These are phyloP conservation scores for Pogona vitticeps DNA, from an alignment of 2,113 vertebrate genomes.

Conservation along the genomic window DNA sequence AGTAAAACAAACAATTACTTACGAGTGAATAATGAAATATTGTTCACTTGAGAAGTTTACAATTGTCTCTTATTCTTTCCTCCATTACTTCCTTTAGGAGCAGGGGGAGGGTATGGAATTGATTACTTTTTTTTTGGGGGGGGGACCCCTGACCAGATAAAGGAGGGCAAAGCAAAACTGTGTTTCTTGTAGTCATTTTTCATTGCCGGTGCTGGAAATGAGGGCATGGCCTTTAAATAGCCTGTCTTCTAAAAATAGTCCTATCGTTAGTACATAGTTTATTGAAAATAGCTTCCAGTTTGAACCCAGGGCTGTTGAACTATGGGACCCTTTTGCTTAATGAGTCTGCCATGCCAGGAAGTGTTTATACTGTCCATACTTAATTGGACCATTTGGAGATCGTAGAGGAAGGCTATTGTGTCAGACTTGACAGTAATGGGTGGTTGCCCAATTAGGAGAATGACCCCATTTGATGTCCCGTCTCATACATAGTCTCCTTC, in stretches of 20 bases:
- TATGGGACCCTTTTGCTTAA: slow-evolving; percentile 70
- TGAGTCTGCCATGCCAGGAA: slow-evolving; percentile 61
- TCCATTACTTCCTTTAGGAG: slow-evolving; percentile 2
- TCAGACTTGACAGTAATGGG: slow-evolving; percentile 53
- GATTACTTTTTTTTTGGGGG: no score
- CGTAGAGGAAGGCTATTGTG: slow-evolving; percentile 43
- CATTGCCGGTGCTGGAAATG: slow-evolving; percentile 31
- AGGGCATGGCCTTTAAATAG: slow-evolving; percentile 66
- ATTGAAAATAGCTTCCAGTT: slow-evolving; percentile 66
- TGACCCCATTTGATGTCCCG: slow-evolving; percentile 39
- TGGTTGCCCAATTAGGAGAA: slow-evolving; percentile 54
- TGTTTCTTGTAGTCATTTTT: slow-evolving; percentile 51
- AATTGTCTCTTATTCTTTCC: not conserved
- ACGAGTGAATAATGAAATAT: not conserved
- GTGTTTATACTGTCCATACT: slow-evolving; percentile 71
- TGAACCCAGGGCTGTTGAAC: slow-evolving; percentile 67
- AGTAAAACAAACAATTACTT: slow-evolving; percentile 29
- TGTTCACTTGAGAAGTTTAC: not conserved
- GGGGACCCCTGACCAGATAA: slow-evolving; percentile 52
- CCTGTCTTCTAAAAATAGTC: slow-evolving; percentile 61
- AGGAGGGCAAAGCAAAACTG: slow-evolving; percentile 23
- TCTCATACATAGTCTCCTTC: slow-evolving; percentile 35
- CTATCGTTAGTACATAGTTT: slow-evolving; percentile 66
- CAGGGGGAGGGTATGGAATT: slow-evolving; percentile 59
- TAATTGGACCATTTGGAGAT: slow-evolving; percentile 61